These are phyloP conservation scores for Nineta flava DNA, from an alignment of 2,888 invertebrate genomes.

Conservation along the genomic window DNA sequence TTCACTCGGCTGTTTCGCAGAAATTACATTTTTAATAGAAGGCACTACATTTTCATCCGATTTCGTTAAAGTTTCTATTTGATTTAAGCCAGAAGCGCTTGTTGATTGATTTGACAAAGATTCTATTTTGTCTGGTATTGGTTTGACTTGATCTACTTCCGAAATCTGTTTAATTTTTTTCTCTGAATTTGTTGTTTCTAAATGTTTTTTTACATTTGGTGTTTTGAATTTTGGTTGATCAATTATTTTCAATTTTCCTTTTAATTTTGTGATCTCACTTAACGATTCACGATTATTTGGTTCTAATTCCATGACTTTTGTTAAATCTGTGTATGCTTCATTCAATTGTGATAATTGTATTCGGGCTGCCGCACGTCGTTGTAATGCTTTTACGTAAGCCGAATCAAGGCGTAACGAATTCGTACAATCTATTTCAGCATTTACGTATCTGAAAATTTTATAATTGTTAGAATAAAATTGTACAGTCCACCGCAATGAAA, in stretches of 20 bases:
- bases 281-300: slow-evolving; percentile 59
- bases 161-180: neutral
- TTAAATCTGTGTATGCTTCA: slow-evolving; percentile 56
- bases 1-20: too few relatives aligned
- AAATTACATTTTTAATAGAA: too few relatives aligned
- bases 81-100: too few relatives aligned
- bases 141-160: neutral
- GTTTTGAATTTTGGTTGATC: slow-evolving; percentile 26
- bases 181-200: neutral
- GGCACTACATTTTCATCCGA: too few relatives aligned
- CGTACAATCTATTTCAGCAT: slow-evolving; percentile 67
- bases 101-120: neutral
- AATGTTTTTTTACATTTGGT: neutral
- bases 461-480: neutral
- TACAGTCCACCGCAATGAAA: too few relatives aligned
- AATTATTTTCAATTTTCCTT: slow-evolving; percentile 33
- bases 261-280: slow-evolving; percentile 38
- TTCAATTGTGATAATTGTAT: slow-evolving; percentile 52
- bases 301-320: slow-evolving; percentile 54
- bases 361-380: slow-evolving; percentile 62
- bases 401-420: slow-evolving; percentile 61
- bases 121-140: neutral
- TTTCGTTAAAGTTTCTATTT: neutral
- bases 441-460: slow-evolving; percentile 42
- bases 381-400: slow-evolving; percentile 70